These are phyloP conservation scores for Scrobipalpa costella DNA, from an alignment of 2,888 invertebrate species.

Conservation along the genomic window DNA sequence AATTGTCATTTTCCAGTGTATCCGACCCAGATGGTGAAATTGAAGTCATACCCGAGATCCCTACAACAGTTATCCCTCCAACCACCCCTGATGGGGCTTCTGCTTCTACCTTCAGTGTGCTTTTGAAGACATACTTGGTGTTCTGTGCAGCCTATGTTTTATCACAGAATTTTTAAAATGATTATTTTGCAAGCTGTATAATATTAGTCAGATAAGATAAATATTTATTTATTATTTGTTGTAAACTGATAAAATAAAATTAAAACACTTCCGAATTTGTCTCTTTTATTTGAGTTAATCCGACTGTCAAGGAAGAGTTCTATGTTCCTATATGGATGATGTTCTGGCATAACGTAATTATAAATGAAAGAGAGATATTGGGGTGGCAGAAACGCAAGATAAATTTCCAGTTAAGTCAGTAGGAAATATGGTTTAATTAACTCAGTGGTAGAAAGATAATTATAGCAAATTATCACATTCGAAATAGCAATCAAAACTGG, in stretches of 20 bases:
- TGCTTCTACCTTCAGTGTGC: not conserved
- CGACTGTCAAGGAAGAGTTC: too few relatives aligned
- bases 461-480: not conserved
- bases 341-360: too few relatives aligned
- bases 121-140: not conserved
- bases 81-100: not conserved
- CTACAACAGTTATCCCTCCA: not conserved
- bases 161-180: not conserved
- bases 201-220: not conserved
- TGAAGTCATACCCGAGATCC: not conserved
- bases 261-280: too few relatives aligned
- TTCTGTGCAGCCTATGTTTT: not conserved
- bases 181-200: not conserved
- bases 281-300: too few relatives aligned
- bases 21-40: not conserved
- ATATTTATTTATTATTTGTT: too few relatives aligned
- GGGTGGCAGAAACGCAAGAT: too few relatives aligned
- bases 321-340: too few relatives aligned
- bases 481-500: not conserved
- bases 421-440: too few relatives aligned
- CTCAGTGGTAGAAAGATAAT: too few relatives aligned
- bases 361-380: too few relatives aligned
- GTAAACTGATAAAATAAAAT: too few relatives aligned
- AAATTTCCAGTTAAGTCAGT: too few relatives aligned
- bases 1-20: not conserved